These are phyloP conservation scores for Strix aluco DNA, from an alignment of 2,113 vertebrate species.

Conservation along the genomic window DNA sequence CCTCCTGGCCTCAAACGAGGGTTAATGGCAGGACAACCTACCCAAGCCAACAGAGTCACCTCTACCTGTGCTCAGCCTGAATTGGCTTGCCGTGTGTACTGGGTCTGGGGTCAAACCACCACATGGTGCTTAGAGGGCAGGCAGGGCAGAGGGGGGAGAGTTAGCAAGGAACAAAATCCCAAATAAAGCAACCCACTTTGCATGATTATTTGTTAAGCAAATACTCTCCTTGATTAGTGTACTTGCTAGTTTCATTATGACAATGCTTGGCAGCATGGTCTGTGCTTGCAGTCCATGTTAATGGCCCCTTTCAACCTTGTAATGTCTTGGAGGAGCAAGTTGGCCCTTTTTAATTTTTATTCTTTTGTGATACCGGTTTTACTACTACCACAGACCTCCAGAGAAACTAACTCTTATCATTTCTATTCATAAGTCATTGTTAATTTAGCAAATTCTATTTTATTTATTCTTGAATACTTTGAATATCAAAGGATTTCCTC, in stretches of 20 bases:
- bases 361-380: not conserved
- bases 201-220: slow-evolving; percentile 28
- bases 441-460: not conserved
- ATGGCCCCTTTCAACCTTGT: not conserved
- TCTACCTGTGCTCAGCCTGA: not conserved
- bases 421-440: not conserved
- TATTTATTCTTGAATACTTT: not conserved
- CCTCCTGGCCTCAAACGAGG: not conserved
- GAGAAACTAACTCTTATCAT: not conserved
- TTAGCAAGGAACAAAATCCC: not conserved
- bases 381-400: not conserved
- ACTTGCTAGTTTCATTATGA: slow-evolving; percentile 5
- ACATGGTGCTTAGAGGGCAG: not conserved
- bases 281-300: not conserved
- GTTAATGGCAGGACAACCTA: not conserved
- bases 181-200: not conserved
- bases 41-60: not conserved
- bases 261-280: not conserved
- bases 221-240: not conserved
- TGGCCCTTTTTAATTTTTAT: not conserved
- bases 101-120: too few species aligned
- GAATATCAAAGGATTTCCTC: slow-evolving; percentile 4
- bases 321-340: not conserved
- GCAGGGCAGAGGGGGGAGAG: not conserved
- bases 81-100: not conserved